These are phyloP conservation scores for Mesorhabditis belari DNA, from an alignment of 2,888 invertebrate species.

Conservation along the genomic window DNA sequence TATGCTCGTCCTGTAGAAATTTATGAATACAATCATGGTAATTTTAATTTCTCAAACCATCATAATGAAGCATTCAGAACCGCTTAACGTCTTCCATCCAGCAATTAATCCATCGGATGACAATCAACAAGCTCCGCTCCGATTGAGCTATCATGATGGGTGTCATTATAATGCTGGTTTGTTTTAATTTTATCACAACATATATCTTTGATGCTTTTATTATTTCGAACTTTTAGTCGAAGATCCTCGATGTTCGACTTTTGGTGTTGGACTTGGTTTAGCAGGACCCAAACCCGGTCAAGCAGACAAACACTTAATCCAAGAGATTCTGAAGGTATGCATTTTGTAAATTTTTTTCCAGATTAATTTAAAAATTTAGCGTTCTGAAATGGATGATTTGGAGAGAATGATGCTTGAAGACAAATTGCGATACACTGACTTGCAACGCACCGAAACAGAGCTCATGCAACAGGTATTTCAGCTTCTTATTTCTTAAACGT, in stretches of 20 bases:
- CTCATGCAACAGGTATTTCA: slow-evolving; percentile 55
- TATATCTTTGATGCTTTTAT: slow-evolving; percentile 6
- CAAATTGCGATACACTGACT: slow-evolving; percentile 78
- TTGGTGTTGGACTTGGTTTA: slow-evolving; percentile 77
- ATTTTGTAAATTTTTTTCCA: slow-evolving; percentile 77
- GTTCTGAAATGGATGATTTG: slow-evolving; percentile 2
- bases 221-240: too few species aligned
- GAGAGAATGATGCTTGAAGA: slow-evolving; percentile 70
- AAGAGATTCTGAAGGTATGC: slow-evolving; percentile 30
- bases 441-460: slow-evolving; percentile 82
- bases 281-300: slow-evolving; percentile 57
- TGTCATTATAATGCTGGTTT: slow-evolving; percentile 73
- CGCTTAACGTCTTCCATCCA: slow-evolving; percentile 79
- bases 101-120: background rate
- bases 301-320: slow-evolving; percentile 40
- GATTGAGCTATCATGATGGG: slow-evolving; percentile 77
- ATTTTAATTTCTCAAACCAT: too few species aligned
- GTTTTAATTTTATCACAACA: too few species aligned
- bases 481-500: too few species aligned
- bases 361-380: slow-evolving; percentile 1
- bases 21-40: slow-evolving; percentile 72
- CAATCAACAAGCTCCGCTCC: slow-evolving; percentile 62
- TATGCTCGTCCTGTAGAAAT: slow-evolving; percentile 80
- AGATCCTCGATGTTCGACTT: slow-evolving; percentile 70
- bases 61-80: too few species aligned